Evolutionary conservation across 2,797 vertebrate genomes (phyloP), one percentile per base, ranked within the genome.

Genomic region (Hoplostethus atlanticus): DNA sequence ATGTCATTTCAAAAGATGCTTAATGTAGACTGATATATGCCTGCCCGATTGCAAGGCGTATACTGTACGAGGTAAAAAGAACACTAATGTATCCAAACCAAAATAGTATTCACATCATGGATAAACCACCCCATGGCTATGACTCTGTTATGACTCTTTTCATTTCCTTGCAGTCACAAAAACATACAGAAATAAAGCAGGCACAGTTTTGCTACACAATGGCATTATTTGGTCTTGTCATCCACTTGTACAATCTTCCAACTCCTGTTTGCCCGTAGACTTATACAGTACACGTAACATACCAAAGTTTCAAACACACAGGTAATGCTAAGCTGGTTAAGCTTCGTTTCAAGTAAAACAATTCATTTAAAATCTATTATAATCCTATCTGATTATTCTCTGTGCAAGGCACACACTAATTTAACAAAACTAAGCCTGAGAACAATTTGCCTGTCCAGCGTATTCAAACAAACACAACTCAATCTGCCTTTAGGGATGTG

Each of bases 181-280:
- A 64, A 64, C 59, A 12, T 36, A 68, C 30, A 86, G 12, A 74
- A 80, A 73, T 28, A 64, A 34, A 69, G 31, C 61, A 83, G 80
- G 78, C 73, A 85, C 75, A 73, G 50, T 63, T 63, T 75, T 79
- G 83, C 88, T 84, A 83, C 67, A 79, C 7, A 75, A 60, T 83
- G 64, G 60, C 68, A 87, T 74, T 80, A 88, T 87, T 93, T 93
- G 92, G 93, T 94, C 93, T 87, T 89, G 16, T 84, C 59, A 82
- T 81, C 67, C 30, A 52, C 56, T 54, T 46, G 28, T 56, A 79
- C 82, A 86, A 63, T 60, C 73, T 72, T 82, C 59, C 58, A 59
- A 72, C 61, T 75, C 48, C 38, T 71, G 9, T 64, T 72, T 56
- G 64, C 64, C 3, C 1, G 17, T 74, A 62, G 79, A 83, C 31